These are phyloP conservation scores for Diploptera punctata DNA, from an alignment of 2,888 invertebrate genomes.

Conservation along the genomic window DNA sequence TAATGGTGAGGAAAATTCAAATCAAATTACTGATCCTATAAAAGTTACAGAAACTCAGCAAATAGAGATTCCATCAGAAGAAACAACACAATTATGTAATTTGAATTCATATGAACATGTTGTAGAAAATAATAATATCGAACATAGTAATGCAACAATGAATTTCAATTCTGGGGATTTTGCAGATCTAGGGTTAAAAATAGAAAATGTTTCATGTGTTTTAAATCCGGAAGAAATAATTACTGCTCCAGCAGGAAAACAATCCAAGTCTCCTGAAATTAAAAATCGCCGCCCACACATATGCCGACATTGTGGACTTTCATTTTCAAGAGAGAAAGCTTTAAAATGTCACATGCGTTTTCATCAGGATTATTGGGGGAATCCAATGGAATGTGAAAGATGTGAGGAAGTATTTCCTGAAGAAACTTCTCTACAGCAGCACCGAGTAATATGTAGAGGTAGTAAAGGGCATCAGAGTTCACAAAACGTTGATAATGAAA, in stretches of 20 bases:
- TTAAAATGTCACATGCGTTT: constrained; percentile 77
- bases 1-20: background rate
- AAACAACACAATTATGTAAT: background rate
- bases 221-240: background rate
- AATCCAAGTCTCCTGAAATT: constrained; percentile 59
- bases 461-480: constrained; percentile 39
- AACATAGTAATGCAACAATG: background rate
- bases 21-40: background rate
- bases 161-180: background rate
- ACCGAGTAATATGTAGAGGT: constrained; percentile 55
- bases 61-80: background rate
- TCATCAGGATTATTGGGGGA: constrained; percentile 72
- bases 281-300: constrained; percentile 82
- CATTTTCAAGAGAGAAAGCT: constrained; percentile 83
- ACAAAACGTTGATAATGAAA: no score
- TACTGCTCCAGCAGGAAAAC: background rate
- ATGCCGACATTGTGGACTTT: constrained; percentile 76
- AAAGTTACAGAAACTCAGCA: background rate
- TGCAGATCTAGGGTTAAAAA: background rate
- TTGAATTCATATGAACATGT: background rate
- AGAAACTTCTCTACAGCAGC: constrained; percentile 66
- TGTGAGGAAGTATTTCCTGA: constrained; percentile 80
- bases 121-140: background rate
- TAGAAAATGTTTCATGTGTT: background rate
- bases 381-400: constrained; percentile 77